Percentiles rank a stretch among this genome's conserved stretches.
Conservation (phyloP, 2,113 vertebrate genomes). For the Saimiri boliviensis region DNA sequence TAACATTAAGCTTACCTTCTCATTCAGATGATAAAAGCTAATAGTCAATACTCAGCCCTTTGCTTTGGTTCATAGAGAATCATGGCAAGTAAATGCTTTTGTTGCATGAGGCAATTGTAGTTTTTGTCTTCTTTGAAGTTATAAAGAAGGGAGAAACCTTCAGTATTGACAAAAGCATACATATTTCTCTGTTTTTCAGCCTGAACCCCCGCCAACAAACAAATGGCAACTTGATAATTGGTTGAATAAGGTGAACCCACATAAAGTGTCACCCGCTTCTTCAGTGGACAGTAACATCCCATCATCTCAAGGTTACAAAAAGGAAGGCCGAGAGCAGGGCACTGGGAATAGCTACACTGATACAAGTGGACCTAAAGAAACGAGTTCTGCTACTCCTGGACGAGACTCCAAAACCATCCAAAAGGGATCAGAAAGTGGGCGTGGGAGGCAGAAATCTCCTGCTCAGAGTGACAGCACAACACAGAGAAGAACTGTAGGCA, state of each 20-base stretch:
- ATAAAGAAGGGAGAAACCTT: background rate
- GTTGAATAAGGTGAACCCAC: conserved; percentile 95
- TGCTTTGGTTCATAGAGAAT: background rate
- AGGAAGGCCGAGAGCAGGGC: conserved; percentile 92
- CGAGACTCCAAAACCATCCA: conserved; percentile 92
- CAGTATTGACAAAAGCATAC: background rate
- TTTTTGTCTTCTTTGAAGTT: conserved; percentile 32
- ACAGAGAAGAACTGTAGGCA: conserved; percentile 92
- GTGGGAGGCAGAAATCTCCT: conserved; percentile 95
- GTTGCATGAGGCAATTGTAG: background rate
- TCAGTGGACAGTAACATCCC: conserved; percentile 95
- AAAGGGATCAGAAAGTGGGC: conserved; percentile 92
- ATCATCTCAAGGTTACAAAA: conserved; percentile 94
- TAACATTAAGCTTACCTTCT: conserved; percentile 13
- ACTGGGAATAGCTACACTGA: conserved; percentile 88
- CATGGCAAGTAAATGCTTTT: background rate
- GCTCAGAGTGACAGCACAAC: conserved; percentile 92
- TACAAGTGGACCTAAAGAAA: conserved; percentile 92
- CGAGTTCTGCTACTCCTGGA: conserved; percentile 86
- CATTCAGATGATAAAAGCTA: conserved; percentile 3
- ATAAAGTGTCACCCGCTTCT: conserved; percentile 95
- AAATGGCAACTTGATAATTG: conserved; percentile 99
- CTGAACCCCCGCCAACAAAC: conserved; percentile 94
- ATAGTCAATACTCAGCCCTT: background rate
- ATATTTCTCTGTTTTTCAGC: conserved; percentile 84